Base-by-base conservation (phyloP, 2,113 vertebrate genomes). In the Pungitius pungitius region DNA sequence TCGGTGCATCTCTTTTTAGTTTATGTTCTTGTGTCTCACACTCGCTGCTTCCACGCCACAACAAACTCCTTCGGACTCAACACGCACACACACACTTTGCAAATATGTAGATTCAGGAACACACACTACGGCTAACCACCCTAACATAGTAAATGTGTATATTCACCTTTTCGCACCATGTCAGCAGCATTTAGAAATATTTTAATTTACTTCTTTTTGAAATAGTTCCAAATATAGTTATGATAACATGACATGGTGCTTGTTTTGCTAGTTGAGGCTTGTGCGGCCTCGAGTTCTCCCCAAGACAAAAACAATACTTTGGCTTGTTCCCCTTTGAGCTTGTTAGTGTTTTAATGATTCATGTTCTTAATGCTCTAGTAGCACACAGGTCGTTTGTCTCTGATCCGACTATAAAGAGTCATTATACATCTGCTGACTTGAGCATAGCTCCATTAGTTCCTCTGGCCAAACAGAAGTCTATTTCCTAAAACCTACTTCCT, bases 11-110 rank as follows among this genome's bases (percentile, higher is more conserved):
- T 77, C 30, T 60, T 58, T 42, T 26, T 39, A 35, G 30, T 47
- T 55, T 56, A 33, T 62, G 12, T 40, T 59, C 15, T 12, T 66
- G 40, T 68, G 24, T 72, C 71, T 69, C 67, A 8, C 68, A 59
- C 11, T 70, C 70, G 8, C 9, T 67, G 4, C n/a, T 58, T 35
- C 59, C 10, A 22, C 35, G 39, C 7, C 40, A 15, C 18, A 40
- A 61, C 26, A 63, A 0, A 27, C 40, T 42, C 39, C 59, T 10
- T 66, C 56, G 68, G 54, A 52, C 27, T 68, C 63, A 75, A n/a
- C 18, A 42, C 47, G 54, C 17, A 47, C 63, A 37, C 42, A 65
- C 55, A 74, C 59, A 42, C 27, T 5, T 30, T 30, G 30, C 30
- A 30, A 3, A 30, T 17, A 56, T 22, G 12, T 2, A n/a, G 24